phyloP scores from a whole-genome alignment of 1,140 invertebrate species.

The Drosophila asahinai region DNA sequence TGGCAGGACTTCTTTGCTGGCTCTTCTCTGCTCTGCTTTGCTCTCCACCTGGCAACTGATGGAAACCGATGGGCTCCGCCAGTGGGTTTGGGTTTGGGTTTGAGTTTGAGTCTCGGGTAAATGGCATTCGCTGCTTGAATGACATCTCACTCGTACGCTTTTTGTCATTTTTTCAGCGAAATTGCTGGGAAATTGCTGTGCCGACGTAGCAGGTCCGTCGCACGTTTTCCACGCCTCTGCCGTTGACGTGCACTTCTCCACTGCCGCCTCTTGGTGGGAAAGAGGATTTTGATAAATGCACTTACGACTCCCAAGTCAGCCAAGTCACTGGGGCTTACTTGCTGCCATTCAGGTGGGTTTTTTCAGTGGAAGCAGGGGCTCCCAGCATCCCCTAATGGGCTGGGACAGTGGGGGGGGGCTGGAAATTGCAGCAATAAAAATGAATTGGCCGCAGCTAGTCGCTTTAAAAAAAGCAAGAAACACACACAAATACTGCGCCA shows the following conservation, averaged over 20 bases:
- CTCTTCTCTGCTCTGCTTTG: background rate
- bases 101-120: conserved; percentile 33
- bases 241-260: conserved; percentile 39
- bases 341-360: conserved; percentile 17
- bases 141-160: conserved; percentile 58
- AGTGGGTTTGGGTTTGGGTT: conserved; percentile 10
- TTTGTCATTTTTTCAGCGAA: conserved; percentile 51
- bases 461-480: conserved; percentile 34
- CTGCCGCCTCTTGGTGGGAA: conserved; percentile 1
- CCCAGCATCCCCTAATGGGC: conserved; percentile 27
- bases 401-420: background rate
- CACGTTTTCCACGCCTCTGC: conserved; percentile 43
- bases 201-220: conserved; percentile 37
- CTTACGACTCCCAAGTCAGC: conserved; percentile 57
- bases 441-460: conserved; percentile 50
- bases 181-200: conserved; percentile 66
- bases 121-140: conserved; percentile 65
- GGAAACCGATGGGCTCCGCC: conserved; percentile 22
- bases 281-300: conserved; percentile 77
- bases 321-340: conserved; percentile 31
- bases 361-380: conserved; percentile 16
- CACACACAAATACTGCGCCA: conserved; percentile 2
- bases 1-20: conserved; percentile 30
- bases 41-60: conserved; percentile 29
- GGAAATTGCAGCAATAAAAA: conserved; percentile 55